Evolutionary conservation across 2,888 invertebrate genomes (phyloP), one percentile per base, ranked within the genome.

Genomic region (Thalpophila matura): DNA sequence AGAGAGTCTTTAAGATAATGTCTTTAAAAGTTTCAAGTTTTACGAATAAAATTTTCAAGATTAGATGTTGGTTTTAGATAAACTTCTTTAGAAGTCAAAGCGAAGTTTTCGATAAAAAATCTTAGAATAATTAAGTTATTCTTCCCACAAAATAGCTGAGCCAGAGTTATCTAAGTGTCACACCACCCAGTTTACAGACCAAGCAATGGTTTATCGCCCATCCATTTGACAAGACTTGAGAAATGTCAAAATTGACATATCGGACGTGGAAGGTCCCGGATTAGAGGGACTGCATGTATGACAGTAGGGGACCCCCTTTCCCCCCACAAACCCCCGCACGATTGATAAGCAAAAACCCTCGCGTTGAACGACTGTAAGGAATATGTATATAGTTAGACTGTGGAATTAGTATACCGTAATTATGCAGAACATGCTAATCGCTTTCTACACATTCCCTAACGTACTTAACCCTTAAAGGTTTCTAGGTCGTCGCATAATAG

Each of bases 1-100:
- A 59, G 45, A 55, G 55, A 64, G 47, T 57, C 14, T 57, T 54
- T 61, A 64, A 75, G 53, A 64, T 56, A n/a, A 60, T 60, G 58
- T 57, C 42, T 75, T 49, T 20, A 12, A 57, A 70, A 64, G 38
- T 71, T 61, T 42, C 51, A 58, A 67, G 40, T 72, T 75, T 72
- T 65, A 72, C 72, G 59, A 72, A 62, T 57, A 51, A 68, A 68
- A 43, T 75, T 72, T 54, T 47, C 6, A 22, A 62, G 76, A 75
- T 72, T 62, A 72, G 67, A 74, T 71, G 55, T 55, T 61, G 55
- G 58, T 57, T 57, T 62, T 51, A 65, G 62, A 74, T 61, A 64
- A 49, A 58, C 55, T 46, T 64, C 64, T 68, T 59, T n/a, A 10
- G 35, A 49, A 62, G 4, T 59, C 16, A 47, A 35, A 56, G 26